Evolutionary conservation across 2,113 vertebrate species (phyloP), one percentile per base, ranked within the genome.

Genomic region (Myanophis thanlyinensis): DNA sequence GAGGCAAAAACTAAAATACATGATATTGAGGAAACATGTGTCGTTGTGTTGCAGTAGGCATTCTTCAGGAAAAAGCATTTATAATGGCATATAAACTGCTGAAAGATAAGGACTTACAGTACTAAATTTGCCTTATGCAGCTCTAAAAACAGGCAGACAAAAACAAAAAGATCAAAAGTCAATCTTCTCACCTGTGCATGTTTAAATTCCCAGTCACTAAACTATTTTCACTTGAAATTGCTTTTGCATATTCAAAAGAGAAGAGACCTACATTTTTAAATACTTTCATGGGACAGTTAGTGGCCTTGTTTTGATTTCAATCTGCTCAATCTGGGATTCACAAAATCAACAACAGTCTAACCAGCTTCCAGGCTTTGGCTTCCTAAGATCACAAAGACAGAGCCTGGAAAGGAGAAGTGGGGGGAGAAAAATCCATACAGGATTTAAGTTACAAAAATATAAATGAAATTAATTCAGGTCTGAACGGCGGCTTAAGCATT

Each of bases 1-100:
- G 22, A 53, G 56, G 27, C 52, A 12, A 87, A 48, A 94, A 94
- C 18, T 53, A 56, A 94, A 95, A 93, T 51, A 59, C 7, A 90
- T 5, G 49, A 46, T 89, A 7, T 35, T 95, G 92, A 88, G 9
- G 1, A 89, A 67, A 3, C 6, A 48, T 40, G 11, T n/a, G 20
- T 13, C 46, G n/a, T 53, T 53, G 22, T 91, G 13, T 3, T 80
- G 40, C 35, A 89, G 10, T 46, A 20, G 18, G 53, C 35, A 54
- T 52, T 48, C 27, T 92, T 44, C 56, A 89, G 86, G 85, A 80
- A 1, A 1, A 46, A 11, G 91, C n/a, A 67, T 87, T 62, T 54
- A 52, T 91, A 93, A 93, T 25, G 0, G n/a, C 3, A 40, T 40
- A 20, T 80, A 40, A 80, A 20, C 44, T 40, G 73, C 35, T 40